A percentile compares a stretch with the other conserved stretches of the same genome.
phyloP scores from a whole-genome alignment of 2,888 invertebrate genomes.

The Ichneumoninae sp. region DNA sequence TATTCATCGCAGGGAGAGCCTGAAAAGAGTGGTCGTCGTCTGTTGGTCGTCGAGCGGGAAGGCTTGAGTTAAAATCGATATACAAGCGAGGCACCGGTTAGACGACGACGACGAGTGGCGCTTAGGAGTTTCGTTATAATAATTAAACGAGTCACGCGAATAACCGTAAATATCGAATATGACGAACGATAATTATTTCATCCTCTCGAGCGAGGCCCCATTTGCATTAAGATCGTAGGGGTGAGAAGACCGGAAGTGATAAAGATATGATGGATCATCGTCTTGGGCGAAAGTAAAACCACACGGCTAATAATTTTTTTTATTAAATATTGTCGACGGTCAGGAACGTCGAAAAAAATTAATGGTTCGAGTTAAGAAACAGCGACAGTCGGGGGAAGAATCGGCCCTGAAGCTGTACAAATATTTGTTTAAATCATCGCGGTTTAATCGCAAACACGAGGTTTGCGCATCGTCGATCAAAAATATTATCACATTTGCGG shows the following conservation, averaged over 20 bases:
- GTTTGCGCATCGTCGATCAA: not conserved
- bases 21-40: not conserved
- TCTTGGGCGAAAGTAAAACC: not conserved
- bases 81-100: not conserved
- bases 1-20: conserved; percentile 3
- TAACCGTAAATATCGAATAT: not conserved
- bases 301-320: not conserved
- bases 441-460: not conserved
- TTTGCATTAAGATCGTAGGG: conserved; percentile 1
- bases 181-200: not conserved
- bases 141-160: conserved; percentile 1
- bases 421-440: not conserved
- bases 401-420: not conserved
- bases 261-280: not conserved
- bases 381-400: not conserved
- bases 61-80: conserved; percentile 15
- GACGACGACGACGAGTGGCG: conserved; percentile 3
- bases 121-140: not conserved
- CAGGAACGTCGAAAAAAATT: not conserved
- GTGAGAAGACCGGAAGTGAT: conserved; percentile 1
- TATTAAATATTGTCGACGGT: conserved; percentile 10
- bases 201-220: not conserved
- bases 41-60: not conserved
- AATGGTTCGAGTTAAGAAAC: not conserved
- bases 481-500: not conserved